Base-by-base conservation (phyloP, 2,113 vertebrate genomes). In the Falco punctatus region DNA sequence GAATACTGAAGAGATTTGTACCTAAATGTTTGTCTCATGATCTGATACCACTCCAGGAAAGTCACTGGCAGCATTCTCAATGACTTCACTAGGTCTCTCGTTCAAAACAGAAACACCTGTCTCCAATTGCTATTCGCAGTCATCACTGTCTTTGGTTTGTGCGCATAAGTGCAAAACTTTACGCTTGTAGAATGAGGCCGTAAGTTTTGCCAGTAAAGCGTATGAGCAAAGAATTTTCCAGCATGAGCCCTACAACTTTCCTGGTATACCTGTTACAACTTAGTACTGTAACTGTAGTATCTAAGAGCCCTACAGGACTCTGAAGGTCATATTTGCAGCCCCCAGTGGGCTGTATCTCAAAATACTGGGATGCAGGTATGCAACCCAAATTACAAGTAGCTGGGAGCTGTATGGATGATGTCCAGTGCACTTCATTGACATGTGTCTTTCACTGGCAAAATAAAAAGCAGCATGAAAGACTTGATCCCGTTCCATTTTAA, bases 91-190 rank as follows among this genome's bases (percentile, higher is more conserved):
- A 35, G 57, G 51, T 89, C 48, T 92, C 74, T 81, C 1, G 5
- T 92, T 95, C 84, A 62, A 92, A 83, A 38, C 69, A 96, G 65
- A 70, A 95, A 67, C 73, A 88, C 54, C 54, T 90, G 88, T 78
- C 82, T 87, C 73, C 81, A 54, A 33, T 79, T 86, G 17, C 48
- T 85, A 5, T 81, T 87, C 57, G 28, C 1, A 69, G 5, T 75
- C 61, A 81, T 87, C 1, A 2, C 12, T 62, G 13, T 91, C 65
- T 88, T 27, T 90, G 30, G 58, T 93, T 64, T 81, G 49, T 87
- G 30, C 70, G 91, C 15, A 0, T 9, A 26, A 71, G 48, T 27
- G 35, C 40, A 75, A 75, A 87, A 78, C 57, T 73, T 51, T 38
- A 28, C 58, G 30, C 82, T 78, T 91, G 42, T 18, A 67, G 57